Evolutionary conservation across 2,113 vertebrate genomes (phyloP), one percentile per base, ranked within the genome.

Genomic region (Microcebus jonahi): DNA sequence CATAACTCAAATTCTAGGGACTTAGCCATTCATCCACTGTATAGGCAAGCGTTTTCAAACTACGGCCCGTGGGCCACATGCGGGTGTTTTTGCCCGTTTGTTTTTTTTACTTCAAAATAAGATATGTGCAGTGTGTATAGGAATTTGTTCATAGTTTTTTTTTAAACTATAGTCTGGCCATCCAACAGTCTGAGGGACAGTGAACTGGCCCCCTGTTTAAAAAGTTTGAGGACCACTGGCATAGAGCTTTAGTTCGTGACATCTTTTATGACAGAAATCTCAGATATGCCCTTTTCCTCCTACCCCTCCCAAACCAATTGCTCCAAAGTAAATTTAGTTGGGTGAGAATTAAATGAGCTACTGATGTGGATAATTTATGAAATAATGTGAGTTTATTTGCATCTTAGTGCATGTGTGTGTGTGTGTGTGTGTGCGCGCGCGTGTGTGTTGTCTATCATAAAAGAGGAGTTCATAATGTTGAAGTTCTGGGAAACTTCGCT

Each of bases 391-490:
- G 13, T 48, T 88, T 42, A 15, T 70, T 81, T 71, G 21, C 14
- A 63, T 83, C 88, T 75, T 81, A 48, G 48, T 48, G 48, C 10
- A 0, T 42, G 91, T 57, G 10, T 61, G 13, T 68, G 13, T 45
- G 14, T 36, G 0, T 45, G 5, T 10, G 6, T 63, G 0, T 45
- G 8, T 10, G 6, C 55, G 9, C 53, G 20, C 14, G 9, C 20
- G 6, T 86, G 29, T 80, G 4, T 61, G 8, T 73, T 90, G 42
- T 95, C 79, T 17, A 15, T 83, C 36, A 5, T 59, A 86, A 83
- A 93, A 80, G 34, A 92, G 31, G 80, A 48, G 14, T 84, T 67
- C 14, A 7, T 84, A 34, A 68, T 88, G 17, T 63, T 91, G 42
- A 31, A 84, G 20, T 42, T 90, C 63, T 82, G 48, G 50, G 34